Base-by-base conservation (phyloP, 1,140 invertebrate genomes). In the Lysiphlebus fabarum region DNA sequence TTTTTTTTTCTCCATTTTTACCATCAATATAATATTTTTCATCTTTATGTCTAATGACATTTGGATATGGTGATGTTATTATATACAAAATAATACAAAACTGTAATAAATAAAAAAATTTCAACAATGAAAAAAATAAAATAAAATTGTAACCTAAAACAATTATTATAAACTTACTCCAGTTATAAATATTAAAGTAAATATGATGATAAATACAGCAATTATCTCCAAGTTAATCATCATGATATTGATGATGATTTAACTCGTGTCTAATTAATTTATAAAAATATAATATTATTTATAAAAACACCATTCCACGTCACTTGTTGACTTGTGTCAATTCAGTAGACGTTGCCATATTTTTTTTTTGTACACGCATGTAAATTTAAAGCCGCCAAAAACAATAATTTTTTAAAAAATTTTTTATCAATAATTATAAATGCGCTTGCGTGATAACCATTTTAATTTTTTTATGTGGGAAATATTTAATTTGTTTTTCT, bases 11-110 rank as follows among this genome's bases (percentile, higher is more conserved):
- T 9, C 83, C 83, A 49, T 78, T 82, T 40, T 78, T 72, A n/a
- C 83, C 82, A 82, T 95, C 85, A 57, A 84, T 70, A 70, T 87
- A 96, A 64, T 80, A 86, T 65, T 90, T 87, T 76, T 96, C 94
- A 69, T 88, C 85, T 67, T 89, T 82, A 66, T 83, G 83, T 38
- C 88, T 72, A 51, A 77, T 75, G 45, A 93, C 81, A 50, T 81
- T 70, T n/a, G 91, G 88, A 77, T 87, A 91, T 26, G 85, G 83
- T 63, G 84, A 76, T 5, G 85, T 84, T 53, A 77, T 82, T 43
- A 82, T 68, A 43, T 84, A 79, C 61, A 89, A 55, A 53, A 84
- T 63, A 45, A 84, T 58, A 62, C 82, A 83, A 47, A 86, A 65
- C 88, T 90, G 62, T 59, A 82, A 81, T 41, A 60, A 10, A 53